Conservation (phyloP, 2,888 invertebrate genomes). For the Tenthredo notha region DNA sequence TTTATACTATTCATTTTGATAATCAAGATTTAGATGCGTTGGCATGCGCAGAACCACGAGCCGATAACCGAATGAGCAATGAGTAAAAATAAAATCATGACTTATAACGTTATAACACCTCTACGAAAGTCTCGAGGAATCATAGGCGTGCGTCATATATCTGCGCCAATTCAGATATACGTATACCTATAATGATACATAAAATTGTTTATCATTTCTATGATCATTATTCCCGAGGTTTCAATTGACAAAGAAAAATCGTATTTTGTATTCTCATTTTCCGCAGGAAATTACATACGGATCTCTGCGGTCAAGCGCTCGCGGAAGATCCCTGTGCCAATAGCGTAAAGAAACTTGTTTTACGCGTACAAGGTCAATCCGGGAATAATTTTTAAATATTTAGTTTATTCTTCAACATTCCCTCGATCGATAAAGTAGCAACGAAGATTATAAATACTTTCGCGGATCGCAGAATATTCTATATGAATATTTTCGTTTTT, state of each 20-base stretch:
- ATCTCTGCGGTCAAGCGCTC: neutral
- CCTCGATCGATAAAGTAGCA: neutral
- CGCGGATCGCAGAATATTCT: neutral
- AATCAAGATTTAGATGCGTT: neutral
- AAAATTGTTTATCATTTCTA: neutral
- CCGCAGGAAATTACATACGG: neutral
- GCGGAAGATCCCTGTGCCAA: neutral
- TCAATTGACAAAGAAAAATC: neutral
- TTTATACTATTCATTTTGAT: neutral
- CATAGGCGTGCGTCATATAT: neutral
- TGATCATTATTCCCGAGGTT: neutral
- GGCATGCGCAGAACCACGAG: neutral
- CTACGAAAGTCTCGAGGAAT: neutral
- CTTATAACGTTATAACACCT: neutral
- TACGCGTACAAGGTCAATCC: conserved; percentile 7
- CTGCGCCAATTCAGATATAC: neutral
- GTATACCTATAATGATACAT: neutral
- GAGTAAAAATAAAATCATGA: conserved; percentile 16
- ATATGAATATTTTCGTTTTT: neutral
- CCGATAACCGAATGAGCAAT: conserved; percentile 12
- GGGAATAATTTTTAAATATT: conserved; percentile 14
- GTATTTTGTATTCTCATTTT: neutral
- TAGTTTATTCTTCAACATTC: neutral
- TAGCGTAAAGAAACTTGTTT: neutral
- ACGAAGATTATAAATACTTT: neutral